These are phyloP conservation scores for Cheilinus undulatus DNA, from an alignment of 2,113 vertebrate genomes.

Conservation along the genomic window DNA sequence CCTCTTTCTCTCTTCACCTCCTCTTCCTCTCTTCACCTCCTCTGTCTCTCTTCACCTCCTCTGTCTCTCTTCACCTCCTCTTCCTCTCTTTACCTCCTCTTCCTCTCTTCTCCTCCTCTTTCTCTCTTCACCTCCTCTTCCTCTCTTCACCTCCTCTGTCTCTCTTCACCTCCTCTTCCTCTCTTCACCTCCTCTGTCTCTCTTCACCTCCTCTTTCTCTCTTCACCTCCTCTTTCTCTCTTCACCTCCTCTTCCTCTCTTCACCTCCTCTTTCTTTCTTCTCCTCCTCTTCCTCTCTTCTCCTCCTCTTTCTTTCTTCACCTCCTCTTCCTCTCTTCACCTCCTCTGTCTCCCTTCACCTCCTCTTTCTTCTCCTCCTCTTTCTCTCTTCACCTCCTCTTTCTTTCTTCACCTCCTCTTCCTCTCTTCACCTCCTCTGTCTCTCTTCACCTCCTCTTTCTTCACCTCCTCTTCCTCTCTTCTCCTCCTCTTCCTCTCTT, in stretches of 20 bases:
- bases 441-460: background rate
- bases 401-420: too few species aligned
- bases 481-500: background rate
- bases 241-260: background rate
- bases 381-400: background rate
- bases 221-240: background rate
- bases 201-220: background rate
- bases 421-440: too few species aligned
- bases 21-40: background rate
- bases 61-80: background rate
- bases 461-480: background rate
- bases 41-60: background rate
- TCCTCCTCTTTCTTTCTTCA: too few species aligned
- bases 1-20: constrained; percentile 69
- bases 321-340: background rate
- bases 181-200: background rate
- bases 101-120: too few species aligned
- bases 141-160: background rate
- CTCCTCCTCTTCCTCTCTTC: constrained; percentile 66
- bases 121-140: too few species aligned
- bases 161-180: background rate
- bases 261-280: too few species aligned
- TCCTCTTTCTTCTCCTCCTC: background rate
- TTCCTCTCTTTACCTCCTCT: background rate
- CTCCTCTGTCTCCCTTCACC: background rate